Conservation (phyloP, 2,888 invertebrate genomes). For the Cremastinae sp. region DNA sequence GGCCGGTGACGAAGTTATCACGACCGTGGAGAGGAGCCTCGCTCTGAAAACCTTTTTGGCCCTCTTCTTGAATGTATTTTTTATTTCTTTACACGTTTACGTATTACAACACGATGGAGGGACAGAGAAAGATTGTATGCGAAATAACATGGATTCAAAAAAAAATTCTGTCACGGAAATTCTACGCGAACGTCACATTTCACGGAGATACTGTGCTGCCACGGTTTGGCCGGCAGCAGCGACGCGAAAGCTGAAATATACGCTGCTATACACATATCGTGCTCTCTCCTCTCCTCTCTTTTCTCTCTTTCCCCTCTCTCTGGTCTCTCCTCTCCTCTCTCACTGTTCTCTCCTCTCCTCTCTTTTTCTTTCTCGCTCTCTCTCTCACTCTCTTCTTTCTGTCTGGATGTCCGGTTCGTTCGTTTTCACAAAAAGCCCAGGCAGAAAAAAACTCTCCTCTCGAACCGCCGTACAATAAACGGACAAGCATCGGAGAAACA, state of each 20-base stretch:
- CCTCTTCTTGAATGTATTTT: not conserved
- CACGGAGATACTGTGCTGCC: conserved; percentile 67
- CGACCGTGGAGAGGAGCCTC: not conserved
- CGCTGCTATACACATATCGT: conserved; percentile 40
- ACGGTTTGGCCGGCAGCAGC: conserved; percentile 53
- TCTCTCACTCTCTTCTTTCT: conserved; percentile 3
- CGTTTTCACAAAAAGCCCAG: conserved; percentile 42
- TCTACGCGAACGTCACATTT: conserved; percentile 69
- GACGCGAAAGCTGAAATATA: conserved; percentile 53
- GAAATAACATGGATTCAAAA: conserved; percentile 34
- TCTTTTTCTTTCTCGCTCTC: conserved; percentile 7
- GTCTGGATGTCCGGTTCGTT: conserved; percentile 33
- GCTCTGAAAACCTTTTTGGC: not conserved
- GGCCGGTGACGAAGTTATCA: conserved; percentile 23
- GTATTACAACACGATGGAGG: conserved; percentile 13
- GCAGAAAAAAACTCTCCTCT: conserved; percentile 25
- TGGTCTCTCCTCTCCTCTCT: not conserved
- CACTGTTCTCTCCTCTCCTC: not conserved
- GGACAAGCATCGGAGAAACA: not conserved
- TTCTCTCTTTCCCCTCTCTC: conserved; percentile 13
- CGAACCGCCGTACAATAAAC: conserved; percentile 6
- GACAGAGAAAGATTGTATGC: conserved; percentile 58
- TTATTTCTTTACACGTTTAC: conserved; percentile 24
- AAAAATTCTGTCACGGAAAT: conserved; percentile 67
- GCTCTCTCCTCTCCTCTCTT: conserved; percentile 10